Percentiles rank a stretch among this genome's conserved stretches.
These are phyloP conservation scores for Callithrix jacchus DNA, from an alignment of 2,113 vertebrate genomes.

Conservation along the genomic window DNA sequence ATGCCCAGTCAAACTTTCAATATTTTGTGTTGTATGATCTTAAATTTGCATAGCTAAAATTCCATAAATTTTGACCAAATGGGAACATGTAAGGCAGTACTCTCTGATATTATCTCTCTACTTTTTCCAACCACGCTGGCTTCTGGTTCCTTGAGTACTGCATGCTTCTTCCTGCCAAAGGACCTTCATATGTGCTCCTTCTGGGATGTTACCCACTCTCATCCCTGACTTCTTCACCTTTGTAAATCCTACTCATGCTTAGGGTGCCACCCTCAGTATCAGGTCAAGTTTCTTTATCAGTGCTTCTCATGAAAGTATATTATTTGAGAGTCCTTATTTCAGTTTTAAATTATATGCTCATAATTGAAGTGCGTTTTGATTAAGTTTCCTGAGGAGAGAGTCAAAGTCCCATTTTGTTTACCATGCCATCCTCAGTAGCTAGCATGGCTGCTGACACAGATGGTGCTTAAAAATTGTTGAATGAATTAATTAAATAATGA, in stretches of 20 bases:
- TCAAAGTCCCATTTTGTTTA: constrained; percentile 14
- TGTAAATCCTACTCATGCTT: background rate
- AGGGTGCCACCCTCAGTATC: background rate
- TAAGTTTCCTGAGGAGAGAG: constrained; percentile 4
- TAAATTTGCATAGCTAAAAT: background rate
- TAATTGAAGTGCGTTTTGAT: background rate
- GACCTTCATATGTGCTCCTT: background rate
- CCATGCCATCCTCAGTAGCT: background rate
- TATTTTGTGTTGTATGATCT: background rate
- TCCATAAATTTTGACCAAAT: background rate
- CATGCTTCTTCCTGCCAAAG: background rate
- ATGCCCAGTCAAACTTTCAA: background rate
- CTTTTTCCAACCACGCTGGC: background rate
- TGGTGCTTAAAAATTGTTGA: background rate
- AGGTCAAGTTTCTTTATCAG: constrained; percentile 9
- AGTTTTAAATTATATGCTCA: background rate
- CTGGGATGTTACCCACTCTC: background rate
- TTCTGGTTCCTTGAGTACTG: background rate
- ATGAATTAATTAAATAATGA: constrained; percentile 30
- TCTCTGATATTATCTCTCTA: background rate
- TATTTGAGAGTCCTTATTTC: constrained; percentile 4
- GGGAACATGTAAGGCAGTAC: background rate
- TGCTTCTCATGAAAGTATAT: constrained; percentile 10
- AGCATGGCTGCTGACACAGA: background rate
- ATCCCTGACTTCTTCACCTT: background rate